Evolutionary conservation across 2,888 invertebrate species (phyloP), one percentile per base, ranked within the genome.

Genomic region (Antheraea yamamai): DNA sequence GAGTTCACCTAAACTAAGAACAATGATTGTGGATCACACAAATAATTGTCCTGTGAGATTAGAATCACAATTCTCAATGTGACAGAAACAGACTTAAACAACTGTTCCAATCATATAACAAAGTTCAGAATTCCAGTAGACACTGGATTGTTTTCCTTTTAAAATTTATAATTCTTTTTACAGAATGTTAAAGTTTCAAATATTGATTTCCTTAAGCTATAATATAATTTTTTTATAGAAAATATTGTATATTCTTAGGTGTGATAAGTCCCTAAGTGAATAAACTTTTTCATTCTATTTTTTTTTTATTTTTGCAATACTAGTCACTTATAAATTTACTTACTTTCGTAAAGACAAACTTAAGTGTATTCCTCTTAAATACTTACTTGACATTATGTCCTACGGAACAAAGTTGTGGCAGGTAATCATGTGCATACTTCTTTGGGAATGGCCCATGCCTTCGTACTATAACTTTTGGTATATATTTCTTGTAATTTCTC

Each of bases 401-500:
- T 74, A 95, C 95, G 7, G 90, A 86, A 77, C 89, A 89, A 18
- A 93, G 84, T 77, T 88, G 88, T 2, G 93, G 93, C 88, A 79
- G 95, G 18, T 96, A 96, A 80, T 96, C 96, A 78, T 96, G 96
- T 64, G 98, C 97, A 76, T 97, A 97, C 84, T 97, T 97, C 86
- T 96, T 97, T 0, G 97, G 96, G 86, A 98, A 97, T 79, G 97
- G 96, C 61, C 96, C 95, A 90, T 98, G 97, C 77, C 96, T 95
- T 83, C 96, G 96, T 16, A 97, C 95, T 75, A 98, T 96, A 79
- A 97, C 96, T 88, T 97, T 97, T 0, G 98, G 98, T 82, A 98
- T 96, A 92, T 97, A 98, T 81, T 97, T 97, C 85, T 97, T 97
- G 84, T 97, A 98, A 82, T 97, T 97, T 80, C 96, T 96, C 83